A percentile compares a stretch with the other conserved stretches of the same genome.
phyloP scores from a whole-genome alignment of 2,113 vertebrate genomes.

The Elephas maximus region DNA sequence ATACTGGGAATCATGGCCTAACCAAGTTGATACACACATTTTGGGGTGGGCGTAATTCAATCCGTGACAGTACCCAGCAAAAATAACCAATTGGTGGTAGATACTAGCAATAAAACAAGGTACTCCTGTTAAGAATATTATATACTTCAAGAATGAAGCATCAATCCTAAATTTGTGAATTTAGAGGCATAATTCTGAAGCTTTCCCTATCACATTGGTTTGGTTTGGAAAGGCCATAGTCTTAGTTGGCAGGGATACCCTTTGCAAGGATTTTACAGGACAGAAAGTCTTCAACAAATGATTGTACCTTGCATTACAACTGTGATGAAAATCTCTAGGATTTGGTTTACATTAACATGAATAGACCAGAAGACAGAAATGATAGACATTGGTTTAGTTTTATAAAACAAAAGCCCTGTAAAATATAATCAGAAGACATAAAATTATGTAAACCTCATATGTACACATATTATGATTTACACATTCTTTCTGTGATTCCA shows the following conservation, averaged over 20 bases:
- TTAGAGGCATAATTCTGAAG: slow-evolving; percentile 24
- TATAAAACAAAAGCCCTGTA: neutral
- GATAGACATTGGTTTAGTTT: neutral
- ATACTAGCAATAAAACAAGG: slow-evolving; percentile 52
- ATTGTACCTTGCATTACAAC: neutral
- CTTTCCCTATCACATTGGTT: neutral
- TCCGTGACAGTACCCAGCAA: neutral
- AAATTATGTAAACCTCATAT: neutral
- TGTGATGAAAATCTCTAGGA: neutral
- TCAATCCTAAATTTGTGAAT: neutral
- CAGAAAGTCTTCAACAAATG: neutral
- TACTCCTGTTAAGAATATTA: neutral
- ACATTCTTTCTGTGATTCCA: neutral
- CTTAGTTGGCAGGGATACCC: neutral
- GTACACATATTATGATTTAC: neutral
- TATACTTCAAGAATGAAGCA: neutral
- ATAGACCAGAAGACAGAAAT: neutral
- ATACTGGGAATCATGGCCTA: too few species aligned
- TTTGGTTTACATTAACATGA: neutral
- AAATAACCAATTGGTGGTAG: slow-evolving; percentile 37
- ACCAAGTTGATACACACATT: too few species aligned
- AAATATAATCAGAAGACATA: neutral
- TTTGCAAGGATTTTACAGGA: neutral
- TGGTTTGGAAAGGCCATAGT: neutral
- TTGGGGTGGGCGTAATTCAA: too few species aligned